phyloP scores from a whole-genome alignment of 2,888 invertebrate species.

The Pyrrhia umbra region DNA sequence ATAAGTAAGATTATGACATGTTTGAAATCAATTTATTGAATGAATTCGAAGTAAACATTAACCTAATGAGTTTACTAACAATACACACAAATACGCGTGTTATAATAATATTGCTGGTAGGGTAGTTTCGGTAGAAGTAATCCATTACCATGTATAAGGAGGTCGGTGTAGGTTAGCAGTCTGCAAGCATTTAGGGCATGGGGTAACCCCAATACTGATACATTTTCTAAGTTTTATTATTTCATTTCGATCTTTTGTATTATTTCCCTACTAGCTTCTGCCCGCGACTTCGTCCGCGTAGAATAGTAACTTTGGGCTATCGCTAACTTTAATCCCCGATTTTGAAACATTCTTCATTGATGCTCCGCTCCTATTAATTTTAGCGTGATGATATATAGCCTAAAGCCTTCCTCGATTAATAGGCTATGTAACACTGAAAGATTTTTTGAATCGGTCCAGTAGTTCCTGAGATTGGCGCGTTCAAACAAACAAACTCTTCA shows the following conservation, averaged over 20 bases:
- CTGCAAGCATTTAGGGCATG: conserved; percentile 33
- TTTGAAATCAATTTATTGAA: conserved; percentile 29
- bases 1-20: not conserved
- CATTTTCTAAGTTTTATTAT: conserved; percentile 6
- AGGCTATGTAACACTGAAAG: too few species aligned
- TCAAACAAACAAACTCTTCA: too few species aligned
- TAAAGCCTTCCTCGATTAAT: too few species aligned
- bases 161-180: conserved; percentile 16
- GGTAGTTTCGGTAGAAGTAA: conserved; percentile 23
- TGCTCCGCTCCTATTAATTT: too few species aligned
- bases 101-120: not conserved
- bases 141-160: conserved; percentile 34
- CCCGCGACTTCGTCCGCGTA: too few species aligned
- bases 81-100: not conserved
- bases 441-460: too few species aligned
- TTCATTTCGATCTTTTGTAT: not conserved
- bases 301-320: conserved; percentile 12
- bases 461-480: too few species aligned
- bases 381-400: too few species aligned
- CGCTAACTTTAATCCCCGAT: too few species aligned
- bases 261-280: conserved; percentile 6
- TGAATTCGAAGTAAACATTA: conserved; percentile 23
- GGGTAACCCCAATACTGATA: conserved; percentile 17
- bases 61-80: conserved; percentile 6
- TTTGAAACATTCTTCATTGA: too few species aligned